Evolutionary conservation across 2,888 invertebrate species (phyloP), one percentile per base, ranked within the genome.

Genomic region (Dryobotodes eremita): DNA sequence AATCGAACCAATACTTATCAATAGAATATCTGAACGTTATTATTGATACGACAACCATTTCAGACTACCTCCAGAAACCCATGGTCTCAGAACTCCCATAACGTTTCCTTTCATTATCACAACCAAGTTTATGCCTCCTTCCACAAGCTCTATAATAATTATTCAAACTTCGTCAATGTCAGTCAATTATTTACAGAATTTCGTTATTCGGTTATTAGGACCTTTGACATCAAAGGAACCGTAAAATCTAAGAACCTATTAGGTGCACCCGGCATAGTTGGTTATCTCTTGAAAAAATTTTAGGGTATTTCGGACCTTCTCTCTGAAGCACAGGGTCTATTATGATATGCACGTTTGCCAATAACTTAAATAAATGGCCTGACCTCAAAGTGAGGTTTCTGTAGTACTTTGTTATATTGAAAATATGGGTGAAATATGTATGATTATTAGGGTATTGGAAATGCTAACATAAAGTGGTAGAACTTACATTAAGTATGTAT

Each of bases 231-330:
- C 79, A 79, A 79, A 71, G 77, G 71, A 68, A 59, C 78, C 79
- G 71, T 89, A 83, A 87, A 88, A 84, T 79, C 70, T 72, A 87
- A 87, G 81, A 75, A 71, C 84, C 89, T 80, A 89, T 89, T 86
- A 84, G 76, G 55, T 79, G 82, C 89, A 89, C 81, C 86, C 84
- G 86, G 80, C 42, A 59, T 70, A 46, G 57, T 69, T 53, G 48
- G 59, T 55, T 68, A 79, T 77, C 71, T 62, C 61, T 13, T 57
- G 11, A 13, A 71, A 26, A 55, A 20, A 31, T 8, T 17, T 2
- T 66, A 80, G 8, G 8, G 36, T 0, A 87, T 31, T 76, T 66
- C 68, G 17, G 69, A 71, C 70, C 65, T 69, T 85, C 42, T 1
- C 0, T 0, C 0, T 3, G 2, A n/a, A 13, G 2, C 0, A 50